Conservation (phyloP, 2,113 vertebrate genomes). For the Setophaga coronata region DNA sequence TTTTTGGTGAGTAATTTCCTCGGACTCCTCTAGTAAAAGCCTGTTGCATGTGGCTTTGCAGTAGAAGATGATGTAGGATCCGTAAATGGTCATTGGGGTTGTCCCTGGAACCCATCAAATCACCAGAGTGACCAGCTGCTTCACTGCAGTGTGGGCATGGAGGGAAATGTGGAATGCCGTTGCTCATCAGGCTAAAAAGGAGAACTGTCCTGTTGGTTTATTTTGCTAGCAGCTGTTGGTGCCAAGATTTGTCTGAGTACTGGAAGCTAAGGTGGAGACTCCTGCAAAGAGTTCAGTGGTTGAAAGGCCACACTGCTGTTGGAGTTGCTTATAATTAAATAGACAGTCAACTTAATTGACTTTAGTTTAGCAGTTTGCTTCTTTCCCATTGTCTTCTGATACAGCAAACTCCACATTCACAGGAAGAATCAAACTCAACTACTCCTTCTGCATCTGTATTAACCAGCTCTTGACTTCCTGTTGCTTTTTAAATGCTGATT, state of each 20-base stretch:
- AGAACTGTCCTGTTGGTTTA: background rate
- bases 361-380: background rate
- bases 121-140: background rate
- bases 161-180: background rate
- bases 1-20: constrained; percentile 59
- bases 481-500: constrained; percentile 26
- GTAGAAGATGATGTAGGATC: background rate
- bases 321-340: background rate
- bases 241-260: background rate
- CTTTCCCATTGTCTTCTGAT: background rate
- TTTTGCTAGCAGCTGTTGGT: background rate
- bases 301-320: background rate
- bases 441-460: background rate
- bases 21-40: background rate
- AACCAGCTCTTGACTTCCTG: background rate
- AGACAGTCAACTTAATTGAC: background rate
- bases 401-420: background rate
- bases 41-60: background rate
- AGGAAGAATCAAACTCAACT: background rate
- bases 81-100: background rate
- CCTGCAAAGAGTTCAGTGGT: background rate
- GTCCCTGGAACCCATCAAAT: background rate
- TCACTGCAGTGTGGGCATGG: background rate
- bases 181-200: background rate
- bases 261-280: background rate